Evolutionary conservation across 1,140 invertebrate species (phyloP).

Genomic region (Diorhabda sublineata): DNA sequence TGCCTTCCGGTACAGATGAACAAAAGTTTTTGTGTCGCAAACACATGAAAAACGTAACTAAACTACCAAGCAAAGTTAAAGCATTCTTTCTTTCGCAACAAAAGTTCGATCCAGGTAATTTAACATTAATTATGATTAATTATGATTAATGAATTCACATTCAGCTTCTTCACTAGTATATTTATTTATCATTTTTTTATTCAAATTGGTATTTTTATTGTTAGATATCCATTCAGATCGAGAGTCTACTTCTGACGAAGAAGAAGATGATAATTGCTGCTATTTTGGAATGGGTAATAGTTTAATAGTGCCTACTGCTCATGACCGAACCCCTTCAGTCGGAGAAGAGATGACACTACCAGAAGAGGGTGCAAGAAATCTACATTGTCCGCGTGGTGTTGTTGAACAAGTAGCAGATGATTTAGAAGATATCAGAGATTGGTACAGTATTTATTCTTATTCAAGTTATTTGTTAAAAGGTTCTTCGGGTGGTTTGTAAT

Average conservation of each 20-base stretch:
- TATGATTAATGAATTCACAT: too few species aligned
- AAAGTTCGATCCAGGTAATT: slow-evolving; percentile 23
- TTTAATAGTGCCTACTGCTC: slow-evolving; percentile 10
- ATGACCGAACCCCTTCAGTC: slow-evolving; percentile 9
- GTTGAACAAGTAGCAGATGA: too few species aligned
- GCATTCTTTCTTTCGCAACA: slow-evolving; percentile 26
- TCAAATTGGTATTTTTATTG: too few species aligned
- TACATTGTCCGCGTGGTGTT: neutral
- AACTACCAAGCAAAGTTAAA: slow-evolving; percentile 21
- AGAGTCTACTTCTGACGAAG: slow-evolving; percentile 5
- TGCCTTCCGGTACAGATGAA: neutral
- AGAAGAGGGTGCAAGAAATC: slow-evolving; percentile 9
- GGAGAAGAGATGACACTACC: slow-evolving; percentile 12
- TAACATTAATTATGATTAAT: too few species aligned
- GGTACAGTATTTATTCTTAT: too few species aligned
- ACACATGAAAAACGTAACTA: slow-evolving; percentile 25
- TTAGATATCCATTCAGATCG: neutral
- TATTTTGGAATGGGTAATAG: neutral
- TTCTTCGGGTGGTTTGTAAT: too few species aligned
- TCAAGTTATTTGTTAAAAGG: too few species aligned
- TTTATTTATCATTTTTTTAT: neutral
- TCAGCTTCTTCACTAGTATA: neutral
- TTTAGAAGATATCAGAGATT: too few species aligned
- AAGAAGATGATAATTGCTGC: slow-evolving; percentile 8
- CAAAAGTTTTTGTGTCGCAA: slow-evolving; percentile 24